Base-by-base conservation (phyloP, 2,797 vertebrate genomes). In the Sphenodon punctatus region DNA sequence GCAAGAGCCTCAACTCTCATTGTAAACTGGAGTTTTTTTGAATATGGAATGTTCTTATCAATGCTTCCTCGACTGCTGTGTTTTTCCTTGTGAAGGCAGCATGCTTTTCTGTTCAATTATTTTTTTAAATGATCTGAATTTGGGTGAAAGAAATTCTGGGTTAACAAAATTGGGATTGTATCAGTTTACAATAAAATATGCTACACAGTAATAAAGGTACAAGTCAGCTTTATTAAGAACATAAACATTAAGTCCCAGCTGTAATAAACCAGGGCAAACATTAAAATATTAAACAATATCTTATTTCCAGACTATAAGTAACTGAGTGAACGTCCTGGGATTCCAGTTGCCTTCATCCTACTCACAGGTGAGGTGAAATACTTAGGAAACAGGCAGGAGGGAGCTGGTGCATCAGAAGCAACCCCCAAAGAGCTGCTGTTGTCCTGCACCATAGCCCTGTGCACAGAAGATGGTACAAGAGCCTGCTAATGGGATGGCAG, bases 221-320 rank as follows among this genome's bases (percentile, higher is more conserved):
- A 63, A 70, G 49, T 22, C 34, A 11, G 39, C 39, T 83, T 83
- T 75, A 89, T 16, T 75, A 11, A 83, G 39, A 46, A 86, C 11
- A 13, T 61, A 67, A 71, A 27, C 32, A 75, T 55, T 10, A 55
- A 81, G 30, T 42, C 58, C 17, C 49, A 70, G 42, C 63, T 70
- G 77, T 32, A 70, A 63, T 25, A 51, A 51, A 51, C 27, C 69
- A 72, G 19, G 30, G 42, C 49, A 39, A 70, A 14, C n/a, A 20
- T 39, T 49, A 72, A 72, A 6, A 56, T 0, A 30, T 27, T 13
- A 49, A 4, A 45, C 0, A 0, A 6, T 3, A 2, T 2, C 59
- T 39, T 87, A 38, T 38, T 32, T 63, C 45, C 8, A 45, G 13
- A 27, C 14, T 13, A 27, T 4, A 51, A 48, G 25, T 12, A 7